Evolutionary conservation across 37 sponge, comb jelly and placozoan genomes (phyloP).

Genomic region (Chondrilla cf. caribensis): DNA sequence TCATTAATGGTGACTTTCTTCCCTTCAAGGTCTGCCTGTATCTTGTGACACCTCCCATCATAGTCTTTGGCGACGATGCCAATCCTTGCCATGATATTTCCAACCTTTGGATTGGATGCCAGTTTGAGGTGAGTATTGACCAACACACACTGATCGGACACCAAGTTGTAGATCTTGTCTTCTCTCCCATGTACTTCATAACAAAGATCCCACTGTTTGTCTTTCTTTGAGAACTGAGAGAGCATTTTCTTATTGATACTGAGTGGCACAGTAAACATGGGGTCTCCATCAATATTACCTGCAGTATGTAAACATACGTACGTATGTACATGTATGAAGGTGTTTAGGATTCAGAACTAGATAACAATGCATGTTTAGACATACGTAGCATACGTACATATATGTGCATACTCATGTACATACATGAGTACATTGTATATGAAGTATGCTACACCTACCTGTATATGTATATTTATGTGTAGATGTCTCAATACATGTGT

Average conservation of each 20-base stretch:
- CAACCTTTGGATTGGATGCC: constrained; percentile 35
- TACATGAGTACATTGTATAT: no score
- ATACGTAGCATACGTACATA: not conserved
- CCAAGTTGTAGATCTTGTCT: constrained; percentile 40
- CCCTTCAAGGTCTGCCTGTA: not conserved
- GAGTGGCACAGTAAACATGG: constrained; percentile 17
- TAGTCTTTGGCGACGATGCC: constrained; percentile 4
- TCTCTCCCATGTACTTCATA: constrained; percentile 59
- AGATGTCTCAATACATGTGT: no score
- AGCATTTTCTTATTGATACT: not conserved
- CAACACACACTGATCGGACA: constrained; percentile 59
- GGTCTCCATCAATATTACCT: constrained; percentile 20
- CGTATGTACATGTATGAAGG: not conserved
- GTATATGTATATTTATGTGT: no score
- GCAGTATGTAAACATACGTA: not conserved
- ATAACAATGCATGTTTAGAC: not conserved
- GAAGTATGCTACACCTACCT: no score
- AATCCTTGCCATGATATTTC: constrained; percentile 30
- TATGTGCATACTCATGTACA: no score
- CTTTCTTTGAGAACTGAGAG: not conserved
- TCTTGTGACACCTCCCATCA: constrained; percentile 2
- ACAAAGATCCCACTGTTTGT: constrained; percentile 30
- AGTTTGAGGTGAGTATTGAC: constrained; percentile 52
- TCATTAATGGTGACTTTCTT: not conserved
- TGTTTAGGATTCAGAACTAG: not conserved